A percentile compares a stretch with the other conserved stretches of the same genome.
phyloP scores from a whole-genome alignment of 2,113 vertebrate species.

The Pungitius pungitius region DNA sequence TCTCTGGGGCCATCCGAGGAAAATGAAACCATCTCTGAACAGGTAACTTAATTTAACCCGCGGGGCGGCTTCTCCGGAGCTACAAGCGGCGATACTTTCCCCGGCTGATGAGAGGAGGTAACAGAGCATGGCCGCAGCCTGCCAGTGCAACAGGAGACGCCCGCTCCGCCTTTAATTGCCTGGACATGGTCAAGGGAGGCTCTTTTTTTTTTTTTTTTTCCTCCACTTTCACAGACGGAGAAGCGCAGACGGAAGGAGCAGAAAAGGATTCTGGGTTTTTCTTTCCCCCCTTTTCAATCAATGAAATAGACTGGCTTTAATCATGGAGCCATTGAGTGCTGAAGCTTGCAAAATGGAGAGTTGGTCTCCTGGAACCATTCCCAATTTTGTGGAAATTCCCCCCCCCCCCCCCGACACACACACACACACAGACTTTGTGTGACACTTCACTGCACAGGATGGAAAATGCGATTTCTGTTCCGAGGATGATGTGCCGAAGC shows the following conservation, averaged over 20 bases:
- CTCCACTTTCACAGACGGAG: conserved; percentile 62
- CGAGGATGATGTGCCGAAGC: conserved; percentile 10
- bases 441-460: conserved; percentile 41
- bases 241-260: conserved; percentile 52
- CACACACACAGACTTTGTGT: no score
- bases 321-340: conserved; percentile 71
- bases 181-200: conserved; percentile 71
- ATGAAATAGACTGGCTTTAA: conserved; percentile 76
- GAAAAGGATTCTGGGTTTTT: conserved; percentile 53
- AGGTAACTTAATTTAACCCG: conserved; percentile 81
- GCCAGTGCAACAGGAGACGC: conserved; percentile 69
- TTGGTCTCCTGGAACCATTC: conserved; percentile 72
- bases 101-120: conserved; percentile 78
- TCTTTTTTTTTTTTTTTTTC: conserved; percentile 14
- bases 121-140: conserved; percentile 73
- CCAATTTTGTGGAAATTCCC: conserved; percentile 32
- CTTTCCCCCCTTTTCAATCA: conserved; percentile 71
- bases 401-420: background rate
- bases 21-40: conserved; percentile 80
- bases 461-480: conserved; percentile 28
- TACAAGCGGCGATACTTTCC: conserved; percentile 77
- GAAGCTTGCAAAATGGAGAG: conserved; percentile 69
- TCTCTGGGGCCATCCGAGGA: conserved; percentile 71
- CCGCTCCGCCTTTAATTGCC: conserved; percentile 64
- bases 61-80: conserved; percentile 67